Evolutionary conservation across 2,113 vertebrate species (phyloP).

Genomic region (Labrus mixtus): DNA sequence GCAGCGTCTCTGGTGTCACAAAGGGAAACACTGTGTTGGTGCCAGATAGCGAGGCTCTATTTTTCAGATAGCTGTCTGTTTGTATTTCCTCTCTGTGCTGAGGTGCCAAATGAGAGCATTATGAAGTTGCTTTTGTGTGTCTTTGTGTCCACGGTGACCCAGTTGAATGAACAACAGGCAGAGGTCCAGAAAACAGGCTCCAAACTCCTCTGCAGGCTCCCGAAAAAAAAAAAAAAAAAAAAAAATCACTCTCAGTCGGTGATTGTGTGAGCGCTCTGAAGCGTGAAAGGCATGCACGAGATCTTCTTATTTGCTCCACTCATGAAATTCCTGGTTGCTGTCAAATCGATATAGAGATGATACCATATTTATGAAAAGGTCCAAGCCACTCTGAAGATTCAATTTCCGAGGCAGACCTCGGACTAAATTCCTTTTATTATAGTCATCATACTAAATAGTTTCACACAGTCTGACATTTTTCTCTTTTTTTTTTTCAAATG

Average conservation of each 20-base stretch:
- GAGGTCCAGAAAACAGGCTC: conserved; percentile 66
- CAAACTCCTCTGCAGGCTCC: conserved; percentile 51
- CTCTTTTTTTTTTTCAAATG: conserved; percentile 37
- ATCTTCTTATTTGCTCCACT: conserved; percentile 65
- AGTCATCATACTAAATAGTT: background rate
- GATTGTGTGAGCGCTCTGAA: conserved; percentile 56
- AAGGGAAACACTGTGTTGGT: conserved; percentile 58
- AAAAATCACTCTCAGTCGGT: conserved; percentile 46
- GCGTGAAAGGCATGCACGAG: conserved; percentile 54
- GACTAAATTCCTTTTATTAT: conserved; percentile 24
- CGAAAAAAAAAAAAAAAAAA: conserved; percentile 20
- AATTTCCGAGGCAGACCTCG: conserved; percentile 28
- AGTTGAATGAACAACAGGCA: conserved; percentile 74
- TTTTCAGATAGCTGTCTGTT: conserved; percentile 72
- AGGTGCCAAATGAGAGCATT: conserved; percentile 74
- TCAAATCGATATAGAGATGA: conserved; percentile 54
- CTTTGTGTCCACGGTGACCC: conserved; percentile 68
- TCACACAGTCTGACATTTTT: conserved; percentile 6
- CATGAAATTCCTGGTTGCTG: conserved; percentile 51
- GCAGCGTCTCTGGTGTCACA: conserved; percentile 49
- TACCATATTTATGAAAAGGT: conserved; percentile 18
- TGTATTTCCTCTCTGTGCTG: conserved; percentile 61
- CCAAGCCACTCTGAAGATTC: conserved; percentile 23
- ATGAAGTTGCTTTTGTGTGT: conserved; percentile 69
- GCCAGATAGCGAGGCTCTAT: conserved; percentile 54